These are phyloP conservation scores for Rhynchotus rufescens DNA, from an alignment of 2,797 vertebrate species.

Conservation along the genomic window DNA sequence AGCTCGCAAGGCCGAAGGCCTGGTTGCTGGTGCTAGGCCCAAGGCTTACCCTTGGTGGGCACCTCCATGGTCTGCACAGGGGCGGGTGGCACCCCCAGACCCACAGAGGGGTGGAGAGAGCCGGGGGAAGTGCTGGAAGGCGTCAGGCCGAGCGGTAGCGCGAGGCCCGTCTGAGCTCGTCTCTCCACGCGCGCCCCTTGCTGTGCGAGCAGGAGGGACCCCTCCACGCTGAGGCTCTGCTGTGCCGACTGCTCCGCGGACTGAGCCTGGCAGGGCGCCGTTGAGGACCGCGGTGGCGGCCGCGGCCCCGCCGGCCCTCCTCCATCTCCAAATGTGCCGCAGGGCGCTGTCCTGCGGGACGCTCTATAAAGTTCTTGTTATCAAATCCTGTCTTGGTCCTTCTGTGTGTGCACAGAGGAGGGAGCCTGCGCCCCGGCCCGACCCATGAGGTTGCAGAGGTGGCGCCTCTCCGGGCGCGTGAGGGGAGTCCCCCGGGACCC, in stretches of 20 bases:
- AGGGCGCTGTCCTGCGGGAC: neutral
- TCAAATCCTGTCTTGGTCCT: constrained; percentile 35
- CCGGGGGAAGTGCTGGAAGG: too few species aligned
- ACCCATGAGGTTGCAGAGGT: too few species aligned
- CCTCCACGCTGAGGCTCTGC: constrained; percentile 50
- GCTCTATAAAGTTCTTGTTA: constrained; percentile 51
- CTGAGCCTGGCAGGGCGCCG: neutral
- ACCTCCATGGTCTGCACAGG: too few species aligned
- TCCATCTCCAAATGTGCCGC: neutral
- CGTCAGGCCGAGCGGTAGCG: neutral
- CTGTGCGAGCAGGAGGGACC: neutral
- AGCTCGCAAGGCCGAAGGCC: too few species aligned
- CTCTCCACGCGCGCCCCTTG: constrained; percentile 9
- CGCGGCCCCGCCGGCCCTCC: neutral
- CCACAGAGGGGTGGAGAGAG: too few species aligned
- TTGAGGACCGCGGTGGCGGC: too few species aligned
- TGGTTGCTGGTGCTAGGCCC: neutral
- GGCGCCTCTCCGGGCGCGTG: neutral
- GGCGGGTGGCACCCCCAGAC: too few species aligned
- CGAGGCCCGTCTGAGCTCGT: neutral
- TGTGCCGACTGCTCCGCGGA: constrained; percentile 44
- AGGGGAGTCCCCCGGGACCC: neutral
- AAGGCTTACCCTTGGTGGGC: too few species aligned
- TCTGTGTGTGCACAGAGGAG: constrained; percentile 19
- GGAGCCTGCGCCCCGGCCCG: too few species aligned